Percentiles rank a stretch among this genome's conserved stretches.
Conservation (phyloP, 2,797 vertebrate species). For the Nannoperca australis region DNA sequence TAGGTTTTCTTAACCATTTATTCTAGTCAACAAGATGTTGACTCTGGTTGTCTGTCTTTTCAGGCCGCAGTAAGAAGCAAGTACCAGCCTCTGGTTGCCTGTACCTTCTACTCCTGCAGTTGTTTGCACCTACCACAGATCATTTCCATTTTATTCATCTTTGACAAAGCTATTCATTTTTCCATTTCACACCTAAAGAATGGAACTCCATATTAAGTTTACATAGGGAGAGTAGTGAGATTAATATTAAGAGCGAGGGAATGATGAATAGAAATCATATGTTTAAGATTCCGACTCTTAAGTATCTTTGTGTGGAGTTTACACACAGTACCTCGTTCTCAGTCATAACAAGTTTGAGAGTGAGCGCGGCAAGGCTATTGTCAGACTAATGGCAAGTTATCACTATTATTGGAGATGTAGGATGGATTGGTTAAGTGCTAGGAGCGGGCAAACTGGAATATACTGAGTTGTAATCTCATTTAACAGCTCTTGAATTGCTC, state of each 20-base stretch:
- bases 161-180: conserved; percentile 48
- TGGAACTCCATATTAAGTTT: conserved; percentile 41
- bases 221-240: conserved; percentile 21
- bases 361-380: conserved; percentile 35
- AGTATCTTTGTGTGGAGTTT: conserved; percentile 17
- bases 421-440: conserved; percentile 73
- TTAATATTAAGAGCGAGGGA: conserved; percentile 44
- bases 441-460: conserved; percentile 54
- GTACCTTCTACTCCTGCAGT: background rate
- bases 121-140: conserved; percentile 27
- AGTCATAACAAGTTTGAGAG: conserved; percentile 22
- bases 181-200: conserved; percentile 53
- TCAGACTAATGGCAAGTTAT: conserved; percentile 63
- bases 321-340: conserved; percentile 7
- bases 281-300: conserved; percentile 30
- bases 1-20: background rate
- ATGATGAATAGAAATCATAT: conserved; percentile 47
- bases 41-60: conserved; percentile 4
- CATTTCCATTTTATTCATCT: conserved; percentile 46
- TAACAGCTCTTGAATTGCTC: conserved; percentile 75
- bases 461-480: conserved; percentile 75
- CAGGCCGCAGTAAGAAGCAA: conserved; percentile 10
- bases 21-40: background rate
- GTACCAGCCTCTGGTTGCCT: background rate
- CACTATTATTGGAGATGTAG: conserved; percentile 63